phyloP scores from a whole-genome alignment of 2,888 invertebrate species.

The Sabatieria punctata region DNA sequence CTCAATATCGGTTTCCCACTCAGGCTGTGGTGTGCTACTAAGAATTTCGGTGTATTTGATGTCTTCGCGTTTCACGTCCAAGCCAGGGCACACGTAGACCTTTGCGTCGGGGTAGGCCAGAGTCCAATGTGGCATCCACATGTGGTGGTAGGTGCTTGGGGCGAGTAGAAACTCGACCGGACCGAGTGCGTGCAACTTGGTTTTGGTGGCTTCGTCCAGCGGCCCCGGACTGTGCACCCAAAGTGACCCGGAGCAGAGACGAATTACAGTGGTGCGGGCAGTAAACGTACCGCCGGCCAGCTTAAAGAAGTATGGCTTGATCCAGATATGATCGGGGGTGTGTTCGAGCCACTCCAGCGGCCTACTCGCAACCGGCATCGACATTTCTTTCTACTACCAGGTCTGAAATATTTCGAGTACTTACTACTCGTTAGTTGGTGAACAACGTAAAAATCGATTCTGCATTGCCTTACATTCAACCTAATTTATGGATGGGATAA shows the following conservation, averaged over 20 bases:
- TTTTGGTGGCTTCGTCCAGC: background rate
- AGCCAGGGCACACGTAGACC: background rate
- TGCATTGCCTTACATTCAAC: too few species aligned
- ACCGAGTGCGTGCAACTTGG: background rate
- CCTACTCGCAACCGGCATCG: too few species aligned
- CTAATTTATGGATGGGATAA: too few species aligned
- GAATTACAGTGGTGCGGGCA: background rate
- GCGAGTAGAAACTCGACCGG: background rate
- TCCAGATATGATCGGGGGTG: background rate
- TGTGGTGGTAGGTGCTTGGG: background rate
- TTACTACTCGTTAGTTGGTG: too few species aligned
- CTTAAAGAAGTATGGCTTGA: background rate
- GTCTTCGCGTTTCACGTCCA: background rate
- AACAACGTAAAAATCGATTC: too few species aligned
- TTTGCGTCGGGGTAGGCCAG: background rate
- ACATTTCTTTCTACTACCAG: too few species aligned
- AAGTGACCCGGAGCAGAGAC: background rate
- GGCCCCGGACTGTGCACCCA: background rate
- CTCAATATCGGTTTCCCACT: background rate
- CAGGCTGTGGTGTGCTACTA: background rate
- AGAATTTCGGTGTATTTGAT: background rate
- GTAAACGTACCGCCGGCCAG: background rate
- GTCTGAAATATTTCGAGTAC: too few species aligned
- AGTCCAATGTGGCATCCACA: background rate
- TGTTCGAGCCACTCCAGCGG: background rate